These are phyloP conservation scores for Zaprionus ghesquierei DNA, from an alignment of 1,140 invertebrate genomes.

Conservation along the genomic window DNA sequence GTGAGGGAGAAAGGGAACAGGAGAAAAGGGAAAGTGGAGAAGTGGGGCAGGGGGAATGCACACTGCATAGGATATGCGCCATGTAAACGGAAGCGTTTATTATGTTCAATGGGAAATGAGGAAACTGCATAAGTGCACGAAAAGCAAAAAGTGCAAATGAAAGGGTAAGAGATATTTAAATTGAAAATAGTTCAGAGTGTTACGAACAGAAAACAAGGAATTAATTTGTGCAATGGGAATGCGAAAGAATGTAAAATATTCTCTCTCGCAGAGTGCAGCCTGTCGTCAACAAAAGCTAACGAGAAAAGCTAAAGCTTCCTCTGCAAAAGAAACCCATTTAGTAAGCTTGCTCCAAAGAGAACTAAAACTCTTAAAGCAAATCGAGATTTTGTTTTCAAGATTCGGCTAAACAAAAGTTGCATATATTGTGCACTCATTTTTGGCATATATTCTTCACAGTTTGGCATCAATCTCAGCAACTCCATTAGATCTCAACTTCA, in stretches of 20 bases:
- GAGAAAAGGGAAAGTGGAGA: neutral
- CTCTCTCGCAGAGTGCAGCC: neutral
- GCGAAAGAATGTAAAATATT: neutral
- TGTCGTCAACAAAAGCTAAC: neutral
- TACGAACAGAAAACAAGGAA: neutral
- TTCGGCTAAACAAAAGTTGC: neutral
- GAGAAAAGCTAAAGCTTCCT: neutral
- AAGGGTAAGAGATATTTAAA: neutral
- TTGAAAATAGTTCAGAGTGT: neutral
- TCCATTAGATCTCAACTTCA: neutral
- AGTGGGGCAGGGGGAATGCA: neutral
- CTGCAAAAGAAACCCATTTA: neutral
- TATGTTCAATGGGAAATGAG: constrained; percentile 29
- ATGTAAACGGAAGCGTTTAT: constrained; percentile 26
- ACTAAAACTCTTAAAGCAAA: neutral
- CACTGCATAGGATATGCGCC: constrained; percentile 8
- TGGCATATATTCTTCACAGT: neutral
- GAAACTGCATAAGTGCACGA: constrained; percentile 1
- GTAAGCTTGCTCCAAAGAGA: neutral
- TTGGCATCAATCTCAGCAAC: neutral
- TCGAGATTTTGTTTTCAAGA: neutral
- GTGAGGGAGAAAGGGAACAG: neutral
- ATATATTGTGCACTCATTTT: neutral
- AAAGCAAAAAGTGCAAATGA: neutral
- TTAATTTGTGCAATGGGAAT: neutral